phyloP scores from a whole-genome alignment of 2,113 vertebrate species.

The Psittacula cyanocephala region DNA sequence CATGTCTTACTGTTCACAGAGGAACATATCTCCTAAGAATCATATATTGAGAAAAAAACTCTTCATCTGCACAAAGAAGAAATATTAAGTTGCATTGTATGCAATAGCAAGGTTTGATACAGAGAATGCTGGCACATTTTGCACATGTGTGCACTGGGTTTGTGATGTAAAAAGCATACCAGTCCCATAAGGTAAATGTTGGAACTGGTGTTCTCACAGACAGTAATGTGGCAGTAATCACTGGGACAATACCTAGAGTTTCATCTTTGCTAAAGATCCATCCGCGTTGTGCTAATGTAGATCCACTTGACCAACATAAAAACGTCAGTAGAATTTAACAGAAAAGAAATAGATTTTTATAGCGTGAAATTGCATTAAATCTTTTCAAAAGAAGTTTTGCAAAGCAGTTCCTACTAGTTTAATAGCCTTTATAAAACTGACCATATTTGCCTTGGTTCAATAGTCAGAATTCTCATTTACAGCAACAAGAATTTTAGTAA shows the following conservation, averaged over 20 bases:
- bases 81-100: background rate
- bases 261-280: background rate
- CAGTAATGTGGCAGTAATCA: background rate
- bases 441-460: background rate
- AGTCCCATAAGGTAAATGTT: background rate
- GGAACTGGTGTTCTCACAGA: background rate
- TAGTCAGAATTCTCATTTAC: constrained; percentile 7
- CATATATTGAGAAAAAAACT: background rate
- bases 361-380: background rate
- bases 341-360: background rate
- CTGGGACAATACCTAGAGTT: background rate
- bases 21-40: background rate
- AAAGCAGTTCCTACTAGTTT: background rate
- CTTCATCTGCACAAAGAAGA: fast-evolving
- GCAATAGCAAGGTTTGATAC: background rate
- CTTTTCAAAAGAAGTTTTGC: background rate
- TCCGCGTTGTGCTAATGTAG: background rate
- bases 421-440: background rate
- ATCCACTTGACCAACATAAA: background rate
- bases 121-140: background rate
- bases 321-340: background rate
- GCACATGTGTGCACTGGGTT: background rate
- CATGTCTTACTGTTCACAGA: background rate
- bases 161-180: background rate
- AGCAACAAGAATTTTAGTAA: background rate